A percentile compares a stretch with the other conserved stretches of the same genome.
Conservation (phyloP, 2,888 invertebrate species). For the Brachycybe producta region DNA sequence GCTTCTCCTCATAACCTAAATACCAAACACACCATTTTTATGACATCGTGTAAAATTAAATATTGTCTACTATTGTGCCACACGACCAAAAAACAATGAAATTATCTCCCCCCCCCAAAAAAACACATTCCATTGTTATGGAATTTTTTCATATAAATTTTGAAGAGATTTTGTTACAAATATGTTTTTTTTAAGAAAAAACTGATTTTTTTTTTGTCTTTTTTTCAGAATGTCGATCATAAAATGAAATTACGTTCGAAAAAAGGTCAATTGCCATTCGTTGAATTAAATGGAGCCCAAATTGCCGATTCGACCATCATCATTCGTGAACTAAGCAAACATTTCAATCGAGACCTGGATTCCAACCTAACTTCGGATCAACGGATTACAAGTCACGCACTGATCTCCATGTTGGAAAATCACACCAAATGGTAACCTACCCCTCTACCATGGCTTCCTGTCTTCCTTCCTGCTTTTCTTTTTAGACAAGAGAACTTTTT, state of each 20-base stretch:
- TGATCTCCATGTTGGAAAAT: constrained; percentile 88
- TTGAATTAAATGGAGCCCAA: constrained; percentile 88
- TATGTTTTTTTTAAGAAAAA: no score
- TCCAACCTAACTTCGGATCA: constrained; percentile 69
- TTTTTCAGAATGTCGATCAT: constrained; percentile 80
- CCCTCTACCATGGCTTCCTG: no score
- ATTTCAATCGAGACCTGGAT: constrained; percentile 72
- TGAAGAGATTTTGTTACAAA: no score
- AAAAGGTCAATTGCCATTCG: constrained; percentile 87
- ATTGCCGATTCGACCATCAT: constrained; percentile 84
- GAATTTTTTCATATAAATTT: no score
- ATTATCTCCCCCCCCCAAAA: no score
- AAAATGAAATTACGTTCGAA: constrained; percentile 85
- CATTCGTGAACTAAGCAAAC: constrained; percentile 69
- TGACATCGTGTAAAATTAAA: no score
- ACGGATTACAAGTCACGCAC: constrained; percentile 75
- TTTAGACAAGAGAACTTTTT: no score
- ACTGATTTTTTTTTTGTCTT: constrained; percentile 1
- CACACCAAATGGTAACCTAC: constrained; percentile 62
- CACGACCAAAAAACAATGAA: no score
- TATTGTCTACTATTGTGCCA: no score
- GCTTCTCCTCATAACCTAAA: no score
- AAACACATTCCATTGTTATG: no score
- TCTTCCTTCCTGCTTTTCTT: neutral
- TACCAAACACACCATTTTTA: no score